Evolutionary conservation across 2,888 invertebrate species (phyloP), one percentile per base, ranked within the genome.

Genomic region (Gastracanthus pulcherrimus): DNA sequence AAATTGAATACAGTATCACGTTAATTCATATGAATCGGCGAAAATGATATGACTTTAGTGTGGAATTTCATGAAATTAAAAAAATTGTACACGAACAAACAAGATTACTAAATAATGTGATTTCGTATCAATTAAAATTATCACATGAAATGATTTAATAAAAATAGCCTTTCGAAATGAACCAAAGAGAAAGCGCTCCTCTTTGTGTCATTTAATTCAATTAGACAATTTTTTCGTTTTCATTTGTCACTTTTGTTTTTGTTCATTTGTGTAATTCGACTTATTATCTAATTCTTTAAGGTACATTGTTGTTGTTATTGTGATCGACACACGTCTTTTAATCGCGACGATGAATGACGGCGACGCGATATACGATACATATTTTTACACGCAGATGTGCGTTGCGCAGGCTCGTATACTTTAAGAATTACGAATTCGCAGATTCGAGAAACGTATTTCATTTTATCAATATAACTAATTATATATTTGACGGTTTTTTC

Each of bases 221-320:
- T n/a, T n/a, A 48, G 48, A 19, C n/a, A 29, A n/a, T 26, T 2
- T 31, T 60, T 60, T 31, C 29, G 31, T 16, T 60, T 60, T 19
- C 31, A 29, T 13, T 58, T 13, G 11, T 34, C 16, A 23, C 2
- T 11, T 23, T 3, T 16, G 29, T 45, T 16, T 19, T 31, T 16
- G 60, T 62, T 62, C n/a, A 55, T 23, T 13, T 11, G 31, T 23
- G 2, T 19, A 38, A 51, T 55, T 71, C 9, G 71, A 58, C 36
- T 31, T 48, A 75, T 75, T 75, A 62, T 36, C 74, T 75, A 75
- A 75, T 75, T 60, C 41, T 60, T 72, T 48, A 75, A 66, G 7
- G 75, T 51, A 51, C 66, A 76, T 76, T 76, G 75, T 66, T 76
- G 55, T 76, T 76, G 66, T 76, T 76, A 76, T 66, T 66, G 75